Conservation (phyloP, 2,888 invertebrate species). For the Gari tellinella region DNA sequence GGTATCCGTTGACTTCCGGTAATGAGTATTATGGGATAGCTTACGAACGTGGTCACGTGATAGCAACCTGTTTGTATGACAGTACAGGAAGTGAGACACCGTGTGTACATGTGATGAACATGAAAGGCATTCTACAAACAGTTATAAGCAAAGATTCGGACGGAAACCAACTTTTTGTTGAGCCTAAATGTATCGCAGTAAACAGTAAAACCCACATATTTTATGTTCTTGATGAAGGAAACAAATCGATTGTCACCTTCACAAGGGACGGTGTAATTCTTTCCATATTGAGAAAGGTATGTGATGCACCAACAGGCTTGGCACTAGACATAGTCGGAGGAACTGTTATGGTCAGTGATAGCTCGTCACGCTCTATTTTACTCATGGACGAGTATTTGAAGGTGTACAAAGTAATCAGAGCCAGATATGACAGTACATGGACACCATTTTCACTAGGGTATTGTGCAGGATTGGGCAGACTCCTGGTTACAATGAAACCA, state of each 20-base stretch:
- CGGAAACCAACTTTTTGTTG: slow-evolving; percentile 7
- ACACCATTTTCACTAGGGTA: too few species aligned
- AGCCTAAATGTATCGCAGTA: slow-evolving; percentile 25
- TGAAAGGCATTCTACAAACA: slow-evolving; percentile 22
- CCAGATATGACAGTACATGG: too few species aligned
- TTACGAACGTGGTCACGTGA: slow-evolving; percentile 21
- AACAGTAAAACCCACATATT: slow-evolving; percentile 13
- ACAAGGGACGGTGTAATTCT: slow-evolving; percentile 21
- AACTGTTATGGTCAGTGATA: slow-evolving; percentile 28
- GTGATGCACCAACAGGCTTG: slow-evolving; percentile 24
- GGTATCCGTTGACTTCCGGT: slow-evolving; percentile 38
- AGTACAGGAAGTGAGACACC: slow-evolving; percentile 16
- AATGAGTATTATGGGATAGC: slow-evolving; percentile 43
- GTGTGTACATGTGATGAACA: slow-evolving; percentile 33
- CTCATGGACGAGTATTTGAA: too few species aligned
- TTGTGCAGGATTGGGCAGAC: too few species aligned
- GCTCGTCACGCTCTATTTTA: background rate
- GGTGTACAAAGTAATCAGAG: too few species aligned
- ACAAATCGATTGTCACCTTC: slow-evolving; percentile 15
- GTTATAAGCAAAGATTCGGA: slow-evolving; percentile 13
- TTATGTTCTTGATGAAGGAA: slow-evolving; percentile 31
- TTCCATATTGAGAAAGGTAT: background rate
- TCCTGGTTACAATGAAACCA: too few species aligned
- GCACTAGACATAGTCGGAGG: slow-evolving; percentile 17
- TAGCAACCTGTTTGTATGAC: slow-evolving; percentile 37